These are phyloP conservation scores for Holcopasites calliopsidis DNA, from an alignment of 1,140 invertebrate genomes.

Conservation along the genomic window DNA sequence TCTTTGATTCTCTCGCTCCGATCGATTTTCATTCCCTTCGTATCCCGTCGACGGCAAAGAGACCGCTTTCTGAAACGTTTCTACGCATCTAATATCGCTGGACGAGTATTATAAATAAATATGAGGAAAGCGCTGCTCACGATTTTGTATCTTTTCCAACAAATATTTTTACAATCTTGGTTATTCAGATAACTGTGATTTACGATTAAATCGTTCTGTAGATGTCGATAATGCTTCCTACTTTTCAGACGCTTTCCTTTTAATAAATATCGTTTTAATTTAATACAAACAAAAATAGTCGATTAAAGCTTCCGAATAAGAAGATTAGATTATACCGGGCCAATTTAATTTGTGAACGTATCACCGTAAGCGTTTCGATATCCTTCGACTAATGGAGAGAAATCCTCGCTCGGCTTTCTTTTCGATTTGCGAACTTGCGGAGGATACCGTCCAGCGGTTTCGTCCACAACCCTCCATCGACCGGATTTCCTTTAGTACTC, in stretches of 20 bases:
- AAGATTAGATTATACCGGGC: not conserved
- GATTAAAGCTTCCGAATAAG: constrained; percentile 3
- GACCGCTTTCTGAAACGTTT: constrained; percentile 3
- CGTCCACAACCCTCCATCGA: constrained; percentile 43
- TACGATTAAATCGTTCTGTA: not conserved
- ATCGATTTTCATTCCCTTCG: not conserved
- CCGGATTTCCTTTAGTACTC: constrained; percentile 25
- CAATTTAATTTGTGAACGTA: not conserved
- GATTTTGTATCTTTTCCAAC: not conserved
- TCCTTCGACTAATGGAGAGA: too few relatives aligned
- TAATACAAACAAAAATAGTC: constrained; percentile 13
- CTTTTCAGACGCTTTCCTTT: not conserved
- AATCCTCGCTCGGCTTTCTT: constrained; percentile 35
- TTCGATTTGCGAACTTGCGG: constrained; percentile 36
- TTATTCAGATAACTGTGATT: not conserved
- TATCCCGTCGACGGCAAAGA: constrained; percentile 29
- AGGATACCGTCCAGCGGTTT: constrained; percentile 57
- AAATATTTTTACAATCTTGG: not conserved
- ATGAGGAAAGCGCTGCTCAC: not conserved
- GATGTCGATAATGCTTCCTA: not conserved
- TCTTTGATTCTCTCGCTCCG: constrained; percentile 19
- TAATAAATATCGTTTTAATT: constrained; percentile 27
- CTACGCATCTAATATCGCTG: constrained; percentile 1
- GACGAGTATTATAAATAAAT: constrained; percentile 28
- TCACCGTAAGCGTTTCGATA: not conserved